Evolutionary conservation across 2,113 vertebrate genomes (phyloP).

Genomic region (Amphiprion ocellaris): DNA sequence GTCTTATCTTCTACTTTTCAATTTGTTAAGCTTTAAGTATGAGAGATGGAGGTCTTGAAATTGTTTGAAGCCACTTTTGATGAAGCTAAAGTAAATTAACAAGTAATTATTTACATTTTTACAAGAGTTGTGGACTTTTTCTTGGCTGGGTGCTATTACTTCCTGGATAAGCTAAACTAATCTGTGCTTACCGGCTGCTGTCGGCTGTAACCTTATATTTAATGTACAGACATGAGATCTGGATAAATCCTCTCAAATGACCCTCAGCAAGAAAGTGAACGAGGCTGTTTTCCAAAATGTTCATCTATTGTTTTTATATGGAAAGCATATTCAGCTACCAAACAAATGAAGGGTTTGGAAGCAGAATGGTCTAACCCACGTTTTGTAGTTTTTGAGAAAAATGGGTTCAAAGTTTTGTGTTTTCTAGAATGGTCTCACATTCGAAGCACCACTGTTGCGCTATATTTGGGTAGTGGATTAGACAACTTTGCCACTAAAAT

Average conservation of each 20-base stretch:
- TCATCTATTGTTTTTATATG: constrained; percentile 1
- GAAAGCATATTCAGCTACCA: constrained; percentile 25
- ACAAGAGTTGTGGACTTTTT: neutral
- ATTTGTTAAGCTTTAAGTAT: neutral
- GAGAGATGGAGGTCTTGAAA: neutral
- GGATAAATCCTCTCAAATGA: neutral
- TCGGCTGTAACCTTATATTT: constrained; percentile 2
- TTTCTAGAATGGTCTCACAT: too few species aligned
- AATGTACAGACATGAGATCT: neutral
- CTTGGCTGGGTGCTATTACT: neutral
- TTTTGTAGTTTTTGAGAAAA: too few species aligned
- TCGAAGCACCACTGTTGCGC: too few species aligned
- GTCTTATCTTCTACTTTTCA: too few species aligned
- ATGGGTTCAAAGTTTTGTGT: too few species aligned
- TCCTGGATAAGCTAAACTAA: constrained; percentile 7
- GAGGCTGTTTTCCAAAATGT: constrained; percentile 6
- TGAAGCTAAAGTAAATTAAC: neutral
- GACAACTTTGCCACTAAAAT: too few species aligned
- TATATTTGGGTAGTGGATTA: too few species aligned
- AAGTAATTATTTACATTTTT: too few species aligned
- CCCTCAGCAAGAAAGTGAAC: neutral
- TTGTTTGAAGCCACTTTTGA: neutral
- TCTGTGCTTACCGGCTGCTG: neutral
- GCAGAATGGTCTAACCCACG: too few species aligned
- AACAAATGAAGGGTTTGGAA: neutral